These are phyloP conservation scores for Phyllostomus hastatus DNA, from an alignment of 2,113 vertebrate species.

Conservation along the genomic window DNA sequence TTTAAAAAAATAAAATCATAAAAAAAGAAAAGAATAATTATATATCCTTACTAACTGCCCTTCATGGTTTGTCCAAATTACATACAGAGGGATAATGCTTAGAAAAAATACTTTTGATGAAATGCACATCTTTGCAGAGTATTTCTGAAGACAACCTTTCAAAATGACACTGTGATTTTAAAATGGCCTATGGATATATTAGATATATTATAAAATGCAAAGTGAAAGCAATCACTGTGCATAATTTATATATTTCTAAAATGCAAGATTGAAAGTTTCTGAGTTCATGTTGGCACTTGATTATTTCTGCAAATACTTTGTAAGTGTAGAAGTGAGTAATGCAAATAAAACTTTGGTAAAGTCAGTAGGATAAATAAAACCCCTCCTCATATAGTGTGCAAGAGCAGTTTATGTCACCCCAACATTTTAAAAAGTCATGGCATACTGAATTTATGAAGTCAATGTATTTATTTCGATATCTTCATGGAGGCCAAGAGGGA, in stretches of 20 bases:
- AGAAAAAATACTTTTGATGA: slow-evolving; percentile 36
- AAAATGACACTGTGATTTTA: slow-evolving; percentile 24
- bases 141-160: slow-evolving; percentile 32
- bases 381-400: neutral
- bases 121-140: slow-evolving; percentile 36
- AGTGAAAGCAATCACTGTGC: neutral
- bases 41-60: slow-evolving; percentile 60
- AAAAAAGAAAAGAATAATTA: slow-evolving; percentile 53
- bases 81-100: slow-evolving; percentile 43
- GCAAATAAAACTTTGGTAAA: neutral
- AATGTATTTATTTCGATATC: neutral
- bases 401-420: slow-evolving; percentile 21
- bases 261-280: neutral
- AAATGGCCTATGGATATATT: neutral
- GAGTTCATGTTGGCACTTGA: neutral
- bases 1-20: too few species aligned
- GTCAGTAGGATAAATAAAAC: slow-evolving; percentile 8
- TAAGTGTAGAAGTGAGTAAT: neutral
- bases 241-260: neutral
- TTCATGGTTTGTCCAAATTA: slow-evolving; percentile 62
- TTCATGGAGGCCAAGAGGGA: neutral
- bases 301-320: slow-evolving; percentile 22
- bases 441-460: slow-evolving; percentile 9
- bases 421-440: neutral
- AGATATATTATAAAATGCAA: neutral